A percentile compares a stretch with the other conserved stretches of the same genome.
phyloP scores from a whole-genome alignment of 2,113 vertebrate genomes.

The Uropsilus gracilis region DNA sequence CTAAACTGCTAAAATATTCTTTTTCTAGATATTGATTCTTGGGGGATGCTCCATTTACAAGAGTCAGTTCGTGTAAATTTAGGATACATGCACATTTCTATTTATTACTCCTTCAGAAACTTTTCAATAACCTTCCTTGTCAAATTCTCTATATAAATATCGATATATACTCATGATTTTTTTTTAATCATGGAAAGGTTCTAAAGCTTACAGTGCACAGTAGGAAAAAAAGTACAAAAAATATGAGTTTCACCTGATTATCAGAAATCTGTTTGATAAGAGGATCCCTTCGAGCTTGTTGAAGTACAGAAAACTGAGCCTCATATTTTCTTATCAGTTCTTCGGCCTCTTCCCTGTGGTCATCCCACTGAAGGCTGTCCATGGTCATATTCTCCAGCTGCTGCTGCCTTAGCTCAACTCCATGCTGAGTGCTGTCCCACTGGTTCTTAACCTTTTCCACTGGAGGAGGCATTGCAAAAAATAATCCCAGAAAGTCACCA shows the following conservation, averaged over 20 bases:
- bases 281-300: conserved; percentile 88
- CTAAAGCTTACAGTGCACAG: neutral
- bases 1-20: neutral
- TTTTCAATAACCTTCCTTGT: neutral
- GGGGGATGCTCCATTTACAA: neutral
- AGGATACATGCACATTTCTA: neutral
- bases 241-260: conserved; percentile 89
- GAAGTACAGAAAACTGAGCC: conserved; percentile 87
- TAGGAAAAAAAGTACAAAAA: neutral
- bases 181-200: neutral
- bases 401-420: conserved; percentile 91
- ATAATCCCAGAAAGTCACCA: neutral
- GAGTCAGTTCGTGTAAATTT: neutral
- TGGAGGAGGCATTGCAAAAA: conserved; percentile 61
- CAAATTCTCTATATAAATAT: neutral
- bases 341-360: conserved; percentile 90
- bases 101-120: neutral
- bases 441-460: conserved; percentile 95
- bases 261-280: conserved; percentile 92
- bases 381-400: conserved; percentile 93
- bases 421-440: conserved; percentile 95
- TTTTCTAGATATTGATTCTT: neutral
- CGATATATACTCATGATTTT: neutral
- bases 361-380: conserved; percentile 94
- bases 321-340: conserved; percentile 91